Evolutionary conservation across 2,113 vertebrate genomes (phyloP), one percentile per base, ranked within the genome.

Genomic region (Oenanthe melanoleuca): DNA sequence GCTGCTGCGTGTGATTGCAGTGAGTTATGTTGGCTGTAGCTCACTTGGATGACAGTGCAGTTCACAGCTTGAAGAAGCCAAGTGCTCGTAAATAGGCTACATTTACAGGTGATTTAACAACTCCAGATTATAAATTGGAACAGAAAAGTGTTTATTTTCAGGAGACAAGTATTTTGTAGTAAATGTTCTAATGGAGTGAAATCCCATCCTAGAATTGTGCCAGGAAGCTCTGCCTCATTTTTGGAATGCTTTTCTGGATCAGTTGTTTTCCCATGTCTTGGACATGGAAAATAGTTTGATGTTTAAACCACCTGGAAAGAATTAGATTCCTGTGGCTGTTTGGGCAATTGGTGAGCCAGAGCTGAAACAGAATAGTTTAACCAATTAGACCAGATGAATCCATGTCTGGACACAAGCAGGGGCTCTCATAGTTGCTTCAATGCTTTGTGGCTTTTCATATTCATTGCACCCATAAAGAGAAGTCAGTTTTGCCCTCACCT

Each of bases 31-130:
- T 96, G 94, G 93, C 95, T 77, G 5, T 73, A 60, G 55, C 89
- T 44, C 67, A 74, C 88, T 95, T 96, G 95, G 93, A 95, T 94
- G 71, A 64, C 67, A 63, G 78, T 82, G 89, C 63, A 86, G 18
- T 91, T 96, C 93, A 88, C 93, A 95, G 93, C 93, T 94, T 95
- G 89, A 88, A 70, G 61, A 88, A 94, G 82, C 65, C 88, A 92
- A 94, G 71, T 82, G 72, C 71, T 91, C 60, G 23, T 53, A 90
- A 94, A 93, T 33, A 94, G 47, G 50, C 77, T 73, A 38, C 59
- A 93, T 93, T 89, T 94, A 49, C 69, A 96, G 93, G 95, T 95
- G 88, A 83, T 92, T 95, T 75, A 89, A 40, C 87, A 86, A 24
- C 64, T 85, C 69, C 40, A 63, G 34, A 31, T 66, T 92, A 80